Evolutionary conservation across 2,113 vertebrate genomes (phyloP), one percentile per base, ranked within the genome.

Genomic region (Clarias batrachus): DNA sequence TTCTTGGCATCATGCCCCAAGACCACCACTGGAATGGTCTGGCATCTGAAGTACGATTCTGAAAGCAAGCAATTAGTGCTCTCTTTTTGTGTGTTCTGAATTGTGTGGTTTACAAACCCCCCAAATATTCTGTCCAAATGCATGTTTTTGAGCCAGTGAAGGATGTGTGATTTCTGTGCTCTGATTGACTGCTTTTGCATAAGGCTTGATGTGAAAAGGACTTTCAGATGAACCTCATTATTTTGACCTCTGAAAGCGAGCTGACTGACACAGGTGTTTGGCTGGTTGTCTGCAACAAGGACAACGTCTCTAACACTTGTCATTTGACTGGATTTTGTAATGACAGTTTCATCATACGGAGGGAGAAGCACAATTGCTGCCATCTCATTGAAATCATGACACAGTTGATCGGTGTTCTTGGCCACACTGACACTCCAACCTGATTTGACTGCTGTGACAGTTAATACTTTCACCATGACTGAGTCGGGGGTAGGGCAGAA

Each of bases 1-100:
- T 80, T 71, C 13, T 90, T 88, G 10, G 83, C 81, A 63, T 60
- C 88, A 89, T 63, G 86, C 63, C 89, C 8, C 73, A 97, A 88
- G 48, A 95, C 91, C 62, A 95, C 81, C 52, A 94, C 90, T 57
- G 91, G 86, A 81, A 95, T 89, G 13, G 89, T 91, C 37, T 86
- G 90, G 84, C 87, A 80, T 56, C 90, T 92, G 78, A 97, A 96
- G 88, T 96, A 97, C 5, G 96, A 96, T 65, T 93, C 90, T 27
- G 60, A n/a, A 52, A 25, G 56, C 16, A 80, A 65, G 70, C 37
- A 63, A 16, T 78, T 81, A 79, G 30, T 86, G 54, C 23, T 82
- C n/a, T 86, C 82, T 81, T 57, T 59, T 41, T 54, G 33, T 10
- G 37, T 84, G 57, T 73, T 76, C 25, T 93, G 91, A 91, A 94